A percentile compares a stretch with the other conserved stretches of the same genome.
Conservation (phyloP, 2,797 vertebrate species). For the Lacerta bilineata region DNA sequence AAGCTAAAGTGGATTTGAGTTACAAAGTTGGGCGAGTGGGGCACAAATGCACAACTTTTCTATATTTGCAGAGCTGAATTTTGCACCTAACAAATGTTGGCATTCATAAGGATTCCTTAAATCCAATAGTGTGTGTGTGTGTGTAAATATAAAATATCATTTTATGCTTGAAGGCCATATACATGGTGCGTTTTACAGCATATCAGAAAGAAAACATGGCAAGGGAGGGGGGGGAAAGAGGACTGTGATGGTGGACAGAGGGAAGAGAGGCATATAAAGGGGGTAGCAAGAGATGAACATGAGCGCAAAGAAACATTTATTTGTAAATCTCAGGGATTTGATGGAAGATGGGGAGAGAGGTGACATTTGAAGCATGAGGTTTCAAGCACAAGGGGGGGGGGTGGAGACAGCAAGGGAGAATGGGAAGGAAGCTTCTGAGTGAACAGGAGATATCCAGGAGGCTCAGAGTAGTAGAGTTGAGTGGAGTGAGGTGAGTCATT, state of each 20-base stretch:
- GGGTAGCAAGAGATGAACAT: too few relatives aligned
- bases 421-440: not conserved
- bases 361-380: not conserved
- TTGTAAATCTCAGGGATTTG: not conserved
- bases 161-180: not conserved
- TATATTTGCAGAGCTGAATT: not conserved
- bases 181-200: not conserved
- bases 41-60: not conserved
- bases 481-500: too few relatives aligned
- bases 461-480: too few relatives aligned
- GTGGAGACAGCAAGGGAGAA: not conserved
- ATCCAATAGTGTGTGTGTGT: too few relatives aligned
- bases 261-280: not conserved
- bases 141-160: too few relatives aligned
- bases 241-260: not conserved
- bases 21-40: conserved; percentile 23
- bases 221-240: not conserved
- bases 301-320: not conserved
- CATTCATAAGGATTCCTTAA: not conserved
- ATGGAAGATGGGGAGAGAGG: not conserved
- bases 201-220: not conserved
- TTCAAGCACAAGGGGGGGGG: too few relatives aligned
- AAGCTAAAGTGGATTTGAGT: conserved; percentile 21
- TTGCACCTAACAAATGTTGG: not conserved
- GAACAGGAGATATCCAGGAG: not conserved